These are phyloP conservation scores for Pseudochirops corinnae DNA, from an alignment of 2,797 vertebrate genomes.

Conservation along the genomic window DNA sequence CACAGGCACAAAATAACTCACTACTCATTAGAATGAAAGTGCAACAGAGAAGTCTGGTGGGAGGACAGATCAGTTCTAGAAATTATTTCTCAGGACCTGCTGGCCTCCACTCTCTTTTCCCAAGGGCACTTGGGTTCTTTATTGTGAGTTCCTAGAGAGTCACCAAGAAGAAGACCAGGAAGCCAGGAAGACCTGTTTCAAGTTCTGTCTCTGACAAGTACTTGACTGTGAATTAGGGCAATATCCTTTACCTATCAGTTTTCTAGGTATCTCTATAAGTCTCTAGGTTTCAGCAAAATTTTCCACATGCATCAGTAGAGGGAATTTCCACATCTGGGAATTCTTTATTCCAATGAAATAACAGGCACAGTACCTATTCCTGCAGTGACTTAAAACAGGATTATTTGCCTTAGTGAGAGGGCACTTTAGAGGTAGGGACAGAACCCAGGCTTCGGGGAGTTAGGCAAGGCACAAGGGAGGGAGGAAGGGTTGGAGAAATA, in stretches of 20 bases:
- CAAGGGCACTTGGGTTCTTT: background rate
- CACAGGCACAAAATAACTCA: background rate
- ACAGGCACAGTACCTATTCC: background rate
- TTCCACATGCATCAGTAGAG: background rate
- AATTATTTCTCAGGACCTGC: background rate
- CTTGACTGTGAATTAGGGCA: background rate
- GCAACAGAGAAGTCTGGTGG: background rate
- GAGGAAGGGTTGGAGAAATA: background rate
- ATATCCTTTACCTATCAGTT: background rate
- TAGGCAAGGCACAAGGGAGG: background rate
- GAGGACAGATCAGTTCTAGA: background rate
- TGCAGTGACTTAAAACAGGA: background rate
- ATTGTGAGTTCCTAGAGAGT: background rate
- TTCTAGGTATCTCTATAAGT: background rate
- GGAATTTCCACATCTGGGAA: background rate
- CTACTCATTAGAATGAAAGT: background rate
- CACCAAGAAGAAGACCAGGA: background rate
- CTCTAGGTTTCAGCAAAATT: background rate
- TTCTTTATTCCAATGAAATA: background rate
- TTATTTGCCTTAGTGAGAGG: background rate
- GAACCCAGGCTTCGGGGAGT: background rate
- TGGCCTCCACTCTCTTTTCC: background rate
- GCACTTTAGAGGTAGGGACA: background rate
- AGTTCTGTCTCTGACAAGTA: background rate
- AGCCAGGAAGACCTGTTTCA: background rate